A percentile compares a stretch with the other conserved stretches of the same genome.
Conservation (phyloP, 2,888 invertebrate genomes). For the Masnerella sp. region DNA sequence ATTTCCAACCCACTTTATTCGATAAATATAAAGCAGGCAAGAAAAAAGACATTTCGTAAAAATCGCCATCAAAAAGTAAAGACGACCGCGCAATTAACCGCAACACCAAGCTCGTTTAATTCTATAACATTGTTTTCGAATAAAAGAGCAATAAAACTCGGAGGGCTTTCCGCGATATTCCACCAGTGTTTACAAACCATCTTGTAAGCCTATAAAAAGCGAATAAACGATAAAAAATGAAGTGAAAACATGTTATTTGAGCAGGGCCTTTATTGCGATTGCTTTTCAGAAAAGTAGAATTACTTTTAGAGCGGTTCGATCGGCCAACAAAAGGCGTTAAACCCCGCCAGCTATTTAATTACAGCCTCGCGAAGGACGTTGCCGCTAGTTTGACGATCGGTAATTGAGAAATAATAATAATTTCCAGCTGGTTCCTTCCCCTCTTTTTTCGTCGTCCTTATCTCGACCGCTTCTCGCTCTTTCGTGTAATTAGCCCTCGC, state of each 20-base stretch:
- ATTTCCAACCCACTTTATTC: too few relatives aligned
- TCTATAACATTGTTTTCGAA: slow-evolving; percentile 28
- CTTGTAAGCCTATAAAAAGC: slow-evolving; percentile 25
- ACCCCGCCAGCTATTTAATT: slow-evolving; percentile 70
- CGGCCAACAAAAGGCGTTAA: slow-evolving; percentile 68
- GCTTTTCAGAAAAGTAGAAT: slow-evolving; percentile 52
- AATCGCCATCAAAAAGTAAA: too few relatives aligned
- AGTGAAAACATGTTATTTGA: slow-evolving; percentile 43
- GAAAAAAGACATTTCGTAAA: too few relatives aligned
- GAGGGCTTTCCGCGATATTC: not conserved
- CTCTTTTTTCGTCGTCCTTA: slow-evolving; percentile 47
- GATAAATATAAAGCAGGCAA: too few relatives aligned
- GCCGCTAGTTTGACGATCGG: slow-evolving; percentile 64
- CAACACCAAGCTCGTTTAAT: slow-evolving; percentile 43
- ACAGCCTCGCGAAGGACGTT: slow-evolving; percentile 63
- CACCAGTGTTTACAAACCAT: slow-evolving; percentile 34
- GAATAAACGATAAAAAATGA: slow-evolving; percentile 35
- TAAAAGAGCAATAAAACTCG: not conserved
- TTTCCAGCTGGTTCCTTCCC: slow-evolving; percentile 65
- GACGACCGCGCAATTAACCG: not conserved
- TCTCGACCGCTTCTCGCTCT: slow-evolving; percentile 46
- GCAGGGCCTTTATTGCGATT: slow-evolving; percentile 38
- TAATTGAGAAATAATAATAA: slow-evolving; percentile 72
- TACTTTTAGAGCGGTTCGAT: slow-evolving; percentile 43
- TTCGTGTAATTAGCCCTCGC: slow-evolving; percentile 59